Conservation (phyloP, 2,888 invertebrate genomes). For the Oligia latruncula region DNA sequence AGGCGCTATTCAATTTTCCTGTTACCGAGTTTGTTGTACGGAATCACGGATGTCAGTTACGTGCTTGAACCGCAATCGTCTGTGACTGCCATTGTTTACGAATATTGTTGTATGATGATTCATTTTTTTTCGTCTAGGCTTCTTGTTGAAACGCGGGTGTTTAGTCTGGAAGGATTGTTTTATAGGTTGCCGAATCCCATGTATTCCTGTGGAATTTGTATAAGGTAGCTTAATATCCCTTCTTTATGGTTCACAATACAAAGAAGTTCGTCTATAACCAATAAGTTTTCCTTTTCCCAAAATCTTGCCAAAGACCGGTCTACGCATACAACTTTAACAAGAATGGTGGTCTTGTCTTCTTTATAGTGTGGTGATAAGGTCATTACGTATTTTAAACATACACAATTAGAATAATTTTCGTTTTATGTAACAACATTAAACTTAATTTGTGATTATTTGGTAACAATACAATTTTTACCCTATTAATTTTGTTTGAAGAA, state of each 20-base stretch:
- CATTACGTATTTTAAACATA: background rate
- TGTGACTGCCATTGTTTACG: slow-evolving; percentile 58
- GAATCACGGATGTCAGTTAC: slow-evolving; percentile 72
- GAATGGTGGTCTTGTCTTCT: background rate
- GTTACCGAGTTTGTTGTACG: slow-evolving; percentile 31
- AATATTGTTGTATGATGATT: slow-evolving; percentile 49
- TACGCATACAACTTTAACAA: background rate
- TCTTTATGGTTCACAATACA: background rate
- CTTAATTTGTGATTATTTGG: background rate
- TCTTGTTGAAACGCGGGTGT: slow-evolving; percentile 14
- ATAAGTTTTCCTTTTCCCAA: background rate
- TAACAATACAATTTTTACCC: background rate
- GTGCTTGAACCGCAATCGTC: slow-evolving; percentile 67
- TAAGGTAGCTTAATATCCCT: background rate
- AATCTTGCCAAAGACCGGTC: background rate
- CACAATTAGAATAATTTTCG: too few relatives aligned
- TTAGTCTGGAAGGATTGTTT: slow-evolving; percentile 14
- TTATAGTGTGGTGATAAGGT: background rate
- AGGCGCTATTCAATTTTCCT: slow-evolving; percentile 51
- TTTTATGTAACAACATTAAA: background rate
- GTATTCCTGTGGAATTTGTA: background rate
- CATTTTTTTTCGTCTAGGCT: slow-evolving; percentile 56
- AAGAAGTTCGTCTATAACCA: background rate
- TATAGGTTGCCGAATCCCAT: background rate
- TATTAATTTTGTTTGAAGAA: background rate